Percentiles rank a stretch among this genome's conserved stretches.
These are phyloP conservation scores for Halcyon senegalensis DNA, from an alignment of 2,113 vertebrate genomes.

Conservation along the genomic window DNA sequence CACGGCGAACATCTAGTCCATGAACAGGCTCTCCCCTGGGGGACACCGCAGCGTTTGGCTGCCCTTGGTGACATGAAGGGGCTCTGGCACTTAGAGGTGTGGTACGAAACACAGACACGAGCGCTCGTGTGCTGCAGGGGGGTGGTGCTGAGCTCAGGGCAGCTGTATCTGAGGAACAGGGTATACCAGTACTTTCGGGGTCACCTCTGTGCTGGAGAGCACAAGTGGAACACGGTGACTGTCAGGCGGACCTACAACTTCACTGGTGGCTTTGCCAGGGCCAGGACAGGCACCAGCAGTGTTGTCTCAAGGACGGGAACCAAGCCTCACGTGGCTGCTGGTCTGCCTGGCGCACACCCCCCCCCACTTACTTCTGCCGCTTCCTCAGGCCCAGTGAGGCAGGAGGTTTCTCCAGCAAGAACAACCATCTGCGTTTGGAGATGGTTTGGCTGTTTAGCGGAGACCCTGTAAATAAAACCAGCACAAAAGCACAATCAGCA, in stretches of 20 bases:
- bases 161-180: background rate
- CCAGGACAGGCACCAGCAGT: background rate
- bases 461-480: background rate
- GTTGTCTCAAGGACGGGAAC: background rate
- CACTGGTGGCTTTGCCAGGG: background rate
- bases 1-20: background rate
- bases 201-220: background rate
- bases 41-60: background rate
- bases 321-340: rapidly evolving
- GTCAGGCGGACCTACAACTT: rapidly evolving
- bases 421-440: rapidly evolving
- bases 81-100: background rate
- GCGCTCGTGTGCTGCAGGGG: background rate
- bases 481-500: background rate
- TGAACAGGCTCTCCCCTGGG: background rate
- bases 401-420: background rate
- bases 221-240: background rate
- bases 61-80: background rate
- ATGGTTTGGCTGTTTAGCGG: background rate
- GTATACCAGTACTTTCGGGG: background rate
- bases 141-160: background rate
- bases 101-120: rapidly evolving
- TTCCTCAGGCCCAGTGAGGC: background rate
- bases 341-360: rapidly evolving
- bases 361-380: background rate